Percentiles rank a stretch among this genome's conserved stretches.
Conservation (phyloP, 1,140 invertebrate genomes). For the Elymnias hypermnestra region DNA sequence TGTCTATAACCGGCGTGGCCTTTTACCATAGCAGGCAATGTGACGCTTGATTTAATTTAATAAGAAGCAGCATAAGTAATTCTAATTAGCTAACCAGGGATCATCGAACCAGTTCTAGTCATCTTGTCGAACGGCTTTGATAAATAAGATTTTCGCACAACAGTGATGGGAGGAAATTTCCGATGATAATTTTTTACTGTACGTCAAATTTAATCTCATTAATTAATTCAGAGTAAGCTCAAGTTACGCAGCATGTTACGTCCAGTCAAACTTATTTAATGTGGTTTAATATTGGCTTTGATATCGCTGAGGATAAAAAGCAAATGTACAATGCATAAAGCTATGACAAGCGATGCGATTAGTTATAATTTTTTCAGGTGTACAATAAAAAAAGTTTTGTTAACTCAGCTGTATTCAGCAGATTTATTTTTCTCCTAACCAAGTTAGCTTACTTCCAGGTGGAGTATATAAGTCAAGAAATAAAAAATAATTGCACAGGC, state of each 20-base stretch:
- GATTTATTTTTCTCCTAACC: too few relatives aligned
- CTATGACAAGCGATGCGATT: too few relatives aligned
- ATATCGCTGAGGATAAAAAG: too few relatives aligned
- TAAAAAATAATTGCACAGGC: too few relatives aligned
- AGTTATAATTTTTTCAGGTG: too few relatives aligned
- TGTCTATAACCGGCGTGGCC: constrained; percentile 28
- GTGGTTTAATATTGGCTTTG: too few relatives aligned
- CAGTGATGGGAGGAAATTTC: not conserved
- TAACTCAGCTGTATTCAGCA: too few relatives aligned
- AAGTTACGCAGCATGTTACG: constrained; percentile 1
- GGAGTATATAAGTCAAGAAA: too few relatives aligned
- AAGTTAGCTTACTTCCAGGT: too few relatives aligned
- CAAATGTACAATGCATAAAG: too few relatives aligned
- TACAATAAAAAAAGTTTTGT: too few relatives aligned
- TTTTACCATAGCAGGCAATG: constrained; percentile 20
- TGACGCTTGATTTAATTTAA: constrained; percentile 20
- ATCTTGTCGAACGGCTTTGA: constrained; percentile 17
- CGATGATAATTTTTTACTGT: constrained; percentile 11
- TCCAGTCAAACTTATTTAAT: not conserved
- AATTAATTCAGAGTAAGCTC: constrained; percentile 7
- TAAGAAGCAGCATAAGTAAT: constrained; percentile 31
- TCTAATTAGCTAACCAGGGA: constrained; percentile 28
- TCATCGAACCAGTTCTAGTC: constrained; percentile 22
- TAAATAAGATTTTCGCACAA: constrained; percentile 15
- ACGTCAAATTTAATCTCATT: constrained; percentile 9